Percentiles rank a stretch among this genome's conserved stretches.
Evolutionary conservation across 2,888 invertebrate genomes (phyloP).

Genomic region (Drosophila dives): DNA sequence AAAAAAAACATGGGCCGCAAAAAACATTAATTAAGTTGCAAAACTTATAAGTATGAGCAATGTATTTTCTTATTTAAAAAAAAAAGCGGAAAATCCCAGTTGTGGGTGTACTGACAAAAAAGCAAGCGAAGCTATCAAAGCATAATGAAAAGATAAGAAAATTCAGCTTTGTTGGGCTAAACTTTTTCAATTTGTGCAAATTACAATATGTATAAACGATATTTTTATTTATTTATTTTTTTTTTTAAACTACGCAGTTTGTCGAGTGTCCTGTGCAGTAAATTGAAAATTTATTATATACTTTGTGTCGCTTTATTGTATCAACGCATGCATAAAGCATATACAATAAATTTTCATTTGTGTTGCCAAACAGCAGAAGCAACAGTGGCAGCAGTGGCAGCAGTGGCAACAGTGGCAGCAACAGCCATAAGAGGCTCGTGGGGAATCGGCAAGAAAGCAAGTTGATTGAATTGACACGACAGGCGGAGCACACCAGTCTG

Average conservation of each 20-base stretch:
- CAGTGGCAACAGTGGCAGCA: slow-evolving; percentile 12
- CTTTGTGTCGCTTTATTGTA: slow-evolving; percentile 45
- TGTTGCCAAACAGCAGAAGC: slow-evolving; percentile 62
- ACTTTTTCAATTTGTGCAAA: slow-evolving; percentile 52
- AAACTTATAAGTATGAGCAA: slow-evolving; percentile 31
- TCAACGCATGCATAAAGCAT: slow-evolving; percentile 71
- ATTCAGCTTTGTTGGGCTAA: slow-evolving; percentile 15
- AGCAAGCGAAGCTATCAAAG: not conserved
- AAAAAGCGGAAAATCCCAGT: not conserved
- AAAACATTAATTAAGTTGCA: slow-evolving; percentile 43
- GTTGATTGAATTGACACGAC: slow-evolving; percentile 76
- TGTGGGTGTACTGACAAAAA: slow-evolving; percentile 5
- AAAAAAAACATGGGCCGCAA: slow-evolving; percentile 8
- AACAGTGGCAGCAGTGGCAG: slow-evolving; percentile 13
- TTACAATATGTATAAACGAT: slow-evolving; percentile 27
- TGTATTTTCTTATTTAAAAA: not conserved
- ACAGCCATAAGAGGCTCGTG: slow-evolving; percentile 37
- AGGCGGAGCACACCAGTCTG: slow-evolving; percentile 12
- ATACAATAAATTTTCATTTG: slow-evolving; percentile 78
- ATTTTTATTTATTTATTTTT: slow-evolving; percentile 36
- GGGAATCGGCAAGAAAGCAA: slow-evolving; percentile 45
- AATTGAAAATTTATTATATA: slow-evolving; percentile 73
- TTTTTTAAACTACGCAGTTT: slow-evolving; percentile 56
- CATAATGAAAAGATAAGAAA: not conserved
- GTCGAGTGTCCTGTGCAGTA: slow-evolving; percentile 57